Percentiles rank a stretch among this genome's conserved stretches.
Conservation (phyloP, 2,888 invertebrate genomes). For the Lottia gigantea region DNA sequence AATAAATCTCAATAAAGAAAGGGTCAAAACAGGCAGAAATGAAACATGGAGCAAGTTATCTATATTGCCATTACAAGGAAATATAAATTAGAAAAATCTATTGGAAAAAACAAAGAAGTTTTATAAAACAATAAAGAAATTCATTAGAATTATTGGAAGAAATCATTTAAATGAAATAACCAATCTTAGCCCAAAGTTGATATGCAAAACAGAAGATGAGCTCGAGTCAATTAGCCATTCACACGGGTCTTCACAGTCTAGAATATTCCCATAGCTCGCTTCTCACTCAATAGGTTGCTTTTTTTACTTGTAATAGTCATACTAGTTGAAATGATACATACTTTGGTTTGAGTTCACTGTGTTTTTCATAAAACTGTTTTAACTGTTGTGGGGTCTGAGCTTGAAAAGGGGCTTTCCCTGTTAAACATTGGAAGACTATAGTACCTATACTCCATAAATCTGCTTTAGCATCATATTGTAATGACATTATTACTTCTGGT, state of each 20-base stretch:
- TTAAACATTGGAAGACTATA: constrained; percentile 97
- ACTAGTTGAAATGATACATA: constrained; percentile 41
- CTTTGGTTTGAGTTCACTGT: constrained; percentile 72
- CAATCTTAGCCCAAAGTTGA: too few relatives aligned
- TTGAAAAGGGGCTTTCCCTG: constrained; percentile 98
- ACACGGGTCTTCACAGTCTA: too few relatives aligned
- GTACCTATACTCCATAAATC: constrained; percentile 99
- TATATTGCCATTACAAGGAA: neutral
- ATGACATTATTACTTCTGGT: constrained; percentile 98
- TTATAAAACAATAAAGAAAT: too few relatives aligned
- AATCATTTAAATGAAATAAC: too few relatives aligned
- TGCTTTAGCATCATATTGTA: constrained; percentile 98
- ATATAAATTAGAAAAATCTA: neutral
- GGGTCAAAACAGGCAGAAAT: too few relatives aligned
- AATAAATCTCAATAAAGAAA: too few relatives aligned
- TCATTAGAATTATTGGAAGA: too few relatives aligned
- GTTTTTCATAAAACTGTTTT: constrained; percentile 96
- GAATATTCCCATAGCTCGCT: too few relatives aligned
- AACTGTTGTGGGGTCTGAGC: constrained; percentile 97
- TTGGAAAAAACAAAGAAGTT: neutral
- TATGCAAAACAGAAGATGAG: too few relatives aligned
- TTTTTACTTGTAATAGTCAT: too few relatives aligned
- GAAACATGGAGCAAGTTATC: neutral
- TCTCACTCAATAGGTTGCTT: too few relatives aligned
- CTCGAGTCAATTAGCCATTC: too few relatives aligned